Conservation (phyloP, 2,888 invertebrate species). For the Chaetogeoica ovagalla region DNA sequence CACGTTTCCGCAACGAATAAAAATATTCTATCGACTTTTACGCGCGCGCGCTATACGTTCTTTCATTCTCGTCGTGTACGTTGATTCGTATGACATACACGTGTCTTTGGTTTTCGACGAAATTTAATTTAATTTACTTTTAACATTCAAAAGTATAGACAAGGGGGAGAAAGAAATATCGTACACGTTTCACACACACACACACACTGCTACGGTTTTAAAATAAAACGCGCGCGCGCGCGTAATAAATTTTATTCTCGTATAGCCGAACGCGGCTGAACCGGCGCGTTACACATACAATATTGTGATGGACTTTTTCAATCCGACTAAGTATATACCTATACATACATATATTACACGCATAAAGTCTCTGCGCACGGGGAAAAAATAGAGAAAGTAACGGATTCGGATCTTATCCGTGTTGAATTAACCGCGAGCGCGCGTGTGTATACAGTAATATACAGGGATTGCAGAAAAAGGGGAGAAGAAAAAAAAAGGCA, state of each 20-base stretch:
- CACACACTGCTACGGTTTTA: neutral
- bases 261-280: too few species aligned
- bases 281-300: neutral
- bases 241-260: neutral
- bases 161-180: too few species aligned
- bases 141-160: too few species aligned
- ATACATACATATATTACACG: neutral
- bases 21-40: too few species aligned
- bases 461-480: neutral
- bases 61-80: too few species aligned
- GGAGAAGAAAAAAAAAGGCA: neutral
- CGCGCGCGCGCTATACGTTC: too few species aligned
- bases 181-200: too few species aligned
- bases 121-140: too few species aligned
- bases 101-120: too few species aligned
- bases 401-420: neutral
- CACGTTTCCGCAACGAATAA: too few species aligned
- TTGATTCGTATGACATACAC: too few species aligned
- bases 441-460: too few species aligned
- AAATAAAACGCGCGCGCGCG: neutral
- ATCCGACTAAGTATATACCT: neutral
- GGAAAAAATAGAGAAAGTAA: neutral
- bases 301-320: neutral
- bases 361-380: neutral
- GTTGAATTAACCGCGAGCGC: neutral